phyloP scores from a whole-genome alignment of 2,113 vertebrate species.

The Ivindomyrus marchei region DNA sequence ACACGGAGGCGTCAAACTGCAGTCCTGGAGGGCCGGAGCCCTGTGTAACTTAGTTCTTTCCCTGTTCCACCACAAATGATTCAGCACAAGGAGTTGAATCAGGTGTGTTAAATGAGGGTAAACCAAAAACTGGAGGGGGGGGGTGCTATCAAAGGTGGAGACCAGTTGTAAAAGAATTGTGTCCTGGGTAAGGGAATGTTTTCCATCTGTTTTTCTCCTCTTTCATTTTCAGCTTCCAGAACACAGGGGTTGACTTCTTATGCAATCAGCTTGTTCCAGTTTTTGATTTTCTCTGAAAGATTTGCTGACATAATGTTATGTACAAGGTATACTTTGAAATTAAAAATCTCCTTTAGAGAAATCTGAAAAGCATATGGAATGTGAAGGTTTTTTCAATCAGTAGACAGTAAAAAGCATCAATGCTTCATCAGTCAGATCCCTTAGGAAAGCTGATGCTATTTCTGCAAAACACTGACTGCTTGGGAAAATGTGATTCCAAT shows the following conservation, averaged over 20 bases:
- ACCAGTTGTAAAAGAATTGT: background rate
- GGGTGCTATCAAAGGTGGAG: background rate
- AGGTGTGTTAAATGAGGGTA: no score
- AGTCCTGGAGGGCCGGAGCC: no score
- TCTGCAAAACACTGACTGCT: background rate
- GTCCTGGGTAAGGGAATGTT: background rate
- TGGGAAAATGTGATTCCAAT: background rate
- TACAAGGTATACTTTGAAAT: background rate
- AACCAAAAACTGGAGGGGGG: background rate
- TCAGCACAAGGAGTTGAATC: no score
- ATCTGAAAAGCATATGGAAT: background rate
- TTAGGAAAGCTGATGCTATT: background rate
- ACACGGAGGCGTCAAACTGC: background rate
- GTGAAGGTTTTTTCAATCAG: background rate
- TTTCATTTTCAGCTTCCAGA: background rate
- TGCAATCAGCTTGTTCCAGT: background rate
- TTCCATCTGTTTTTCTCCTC: background rate
- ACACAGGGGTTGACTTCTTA: background rate
- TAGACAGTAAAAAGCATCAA: background rate
- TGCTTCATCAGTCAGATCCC: background rate
- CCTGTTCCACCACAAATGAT: no score
- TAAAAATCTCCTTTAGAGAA: background rate
- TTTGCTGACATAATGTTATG: background rate
- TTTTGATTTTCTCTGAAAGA: background rate
- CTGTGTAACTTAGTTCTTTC: no score